Base-by-base conservation (phyloP, 2,113 vertebrate genomes). In the Petrocephalus microphthalmus region DNA sequence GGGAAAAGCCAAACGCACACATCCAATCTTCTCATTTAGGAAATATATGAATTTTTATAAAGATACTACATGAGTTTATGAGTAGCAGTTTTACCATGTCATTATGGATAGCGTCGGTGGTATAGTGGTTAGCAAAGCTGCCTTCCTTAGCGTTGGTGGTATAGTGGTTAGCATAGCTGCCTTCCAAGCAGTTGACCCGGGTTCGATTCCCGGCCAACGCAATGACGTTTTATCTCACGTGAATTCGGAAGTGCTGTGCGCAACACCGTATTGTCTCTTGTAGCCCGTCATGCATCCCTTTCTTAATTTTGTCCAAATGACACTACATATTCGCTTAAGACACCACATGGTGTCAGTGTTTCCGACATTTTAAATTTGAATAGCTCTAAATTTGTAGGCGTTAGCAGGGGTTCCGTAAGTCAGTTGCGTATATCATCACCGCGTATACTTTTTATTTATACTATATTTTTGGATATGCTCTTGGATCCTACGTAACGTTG, bases 151-250 rank as follows among this genome's bases (percentile, higher is more conserved):
- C 81, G 81, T 83, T 81, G 60, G 47, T 85, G 47, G 47, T 51
- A 53, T 85, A 85, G 83, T 85, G 83, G 83, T 85, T 51, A 53
- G 83, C 83, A 85, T 85, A 85, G 83, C 83, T 85, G 83, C 94
- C 94, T 95, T 94, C 95, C 94, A 94, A 95, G 94, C 94, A 95
- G 94, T 95, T 95, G 94, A 95, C 92, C 94, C 91, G 93, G 94
- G 93, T 95, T 96, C 93, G 93, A 95, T 95, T 95, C 94, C 94
- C 93, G 93, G 94, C 94, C 93, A 94, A 94, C 89, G 90, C 91
- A 92, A 1, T 49, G n/a, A 3, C 10, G 11, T 83, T 47, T 83
- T 83, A 8, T 53, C n/a, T 51, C 25, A 13, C 25, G 49, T 4
- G 25, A 15, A 22, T 84, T 51, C 8, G 0, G 15, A 33, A 5